Base-by-base conservation (phyloP, 2,888 invertebrate species). In the Temnothorax ravouxi region DNA sequence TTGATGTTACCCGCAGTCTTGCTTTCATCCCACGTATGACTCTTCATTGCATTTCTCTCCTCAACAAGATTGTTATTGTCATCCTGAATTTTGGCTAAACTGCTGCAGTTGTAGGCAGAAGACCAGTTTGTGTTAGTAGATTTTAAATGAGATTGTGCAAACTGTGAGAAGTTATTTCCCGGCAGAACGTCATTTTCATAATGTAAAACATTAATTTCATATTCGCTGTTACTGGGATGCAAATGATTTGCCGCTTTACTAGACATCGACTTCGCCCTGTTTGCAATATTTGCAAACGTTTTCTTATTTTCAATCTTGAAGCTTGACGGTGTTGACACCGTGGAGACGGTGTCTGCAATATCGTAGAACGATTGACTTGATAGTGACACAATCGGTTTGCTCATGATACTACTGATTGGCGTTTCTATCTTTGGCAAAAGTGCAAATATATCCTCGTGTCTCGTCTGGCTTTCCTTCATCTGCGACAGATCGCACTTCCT, bases 121-220 rank as follows among this genome's bases (percentile, higher is more conserved):
- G 61, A 41, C 41, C 41, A 62, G 21, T 50, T 66, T 29, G 54
- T 41, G 11, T 44, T 15, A 9, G 13, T 41, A 0, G 66, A 77
- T 0, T 77, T 67, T 15, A 67, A 77, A n/a, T 29, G 11, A 21
- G 54, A 56, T 15, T n/a, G 52, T 11, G 9, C 13, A n/a, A 54
- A 66, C 41, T 54, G 41, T 54, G 77, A 9, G 1, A 3, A 15
- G 18, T 54, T 15, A 13, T 44, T 61, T 25, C 25, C 47, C 5
- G 38, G 1, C 11, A 13, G 3, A 50, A 25, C 25, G 15, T 80
- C 59, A 34, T 69, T 69, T 9, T 69, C 79, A 21, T 80, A 80
- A 67, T 80, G 79, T n/a, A 80, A 80, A 6, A 80, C 79, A 50
- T 71, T 80, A 18, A 80, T 61, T 38, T 80, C 71, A 47, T 59